Percentiles rank a stretch among this genome's conserved stretches.
Conservation (phyloP, 2,888 invertebrate species). For the Hirudinaria manillensis region DNA sequence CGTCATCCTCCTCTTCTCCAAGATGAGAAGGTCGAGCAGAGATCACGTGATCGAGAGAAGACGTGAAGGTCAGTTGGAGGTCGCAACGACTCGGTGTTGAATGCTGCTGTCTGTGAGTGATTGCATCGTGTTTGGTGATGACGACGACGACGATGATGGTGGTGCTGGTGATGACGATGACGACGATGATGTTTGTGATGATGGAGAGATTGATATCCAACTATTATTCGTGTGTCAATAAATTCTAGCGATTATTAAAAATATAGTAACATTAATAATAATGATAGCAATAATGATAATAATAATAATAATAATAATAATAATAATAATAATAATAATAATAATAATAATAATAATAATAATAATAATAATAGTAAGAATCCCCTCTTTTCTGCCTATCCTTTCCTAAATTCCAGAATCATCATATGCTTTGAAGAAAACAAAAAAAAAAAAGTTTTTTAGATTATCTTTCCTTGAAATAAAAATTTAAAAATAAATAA, state of each 20-base stretch:
- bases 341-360: too few species aligned
- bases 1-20: background rate
- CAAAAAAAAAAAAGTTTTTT: too few species aligned
- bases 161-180: background rate
- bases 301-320: too few species aligned
- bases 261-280: background rate
- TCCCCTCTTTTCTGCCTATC: too few species aligned
- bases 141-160: slow-evolving; percentile 1
- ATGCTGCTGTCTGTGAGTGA: background rate
- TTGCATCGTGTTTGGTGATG: background rate
- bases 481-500: too few species aligned
- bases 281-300: background rate
- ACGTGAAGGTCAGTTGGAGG: slow-evolving; percentile 11
- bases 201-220: background rate
- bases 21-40: background rate
- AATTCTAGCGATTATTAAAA: too few species aligned
- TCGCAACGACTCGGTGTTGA: background rate
- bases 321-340: too few species aligned
- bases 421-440: too few species aligned
- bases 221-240: background rate
- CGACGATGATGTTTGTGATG: background rate
- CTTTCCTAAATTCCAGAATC: too few species aligned
- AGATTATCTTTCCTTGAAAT: too few species aligned
- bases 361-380: too few species aligned
- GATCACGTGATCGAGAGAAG: background rate